Conservation (phyloP, 1,140 invertebrate genomes). For the Caenorhabditis inopinata region DNA sequence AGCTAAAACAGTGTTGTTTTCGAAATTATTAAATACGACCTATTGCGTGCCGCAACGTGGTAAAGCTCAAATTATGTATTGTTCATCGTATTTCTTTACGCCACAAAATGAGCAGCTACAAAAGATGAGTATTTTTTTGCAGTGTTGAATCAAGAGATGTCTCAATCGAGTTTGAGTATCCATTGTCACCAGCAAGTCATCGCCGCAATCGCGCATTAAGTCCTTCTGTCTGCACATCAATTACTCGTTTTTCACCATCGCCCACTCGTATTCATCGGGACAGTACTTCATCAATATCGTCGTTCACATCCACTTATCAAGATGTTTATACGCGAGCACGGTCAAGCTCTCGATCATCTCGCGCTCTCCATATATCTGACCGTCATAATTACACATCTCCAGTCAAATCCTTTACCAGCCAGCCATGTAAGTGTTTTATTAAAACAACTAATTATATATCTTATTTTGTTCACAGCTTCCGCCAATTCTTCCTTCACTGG, state of each 20-base stretch:
- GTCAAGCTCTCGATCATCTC: neutral
- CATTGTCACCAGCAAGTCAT: neutral
- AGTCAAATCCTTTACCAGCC: neutral
- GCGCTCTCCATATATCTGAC: neutral
- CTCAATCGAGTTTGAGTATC: neutral
- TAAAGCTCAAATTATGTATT: no score
- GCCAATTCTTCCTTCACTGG: slow-evolving; percentile 16
- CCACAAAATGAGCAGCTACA: no score
- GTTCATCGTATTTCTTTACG: no score
- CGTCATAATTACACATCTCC: neutral
- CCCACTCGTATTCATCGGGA: neutral
- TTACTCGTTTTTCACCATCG: no score
- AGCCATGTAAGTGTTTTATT: neutral
- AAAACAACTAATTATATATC: no score
- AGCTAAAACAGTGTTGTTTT: no score
- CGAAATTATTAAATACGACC: no score
- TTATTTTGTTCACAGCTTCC: no score
- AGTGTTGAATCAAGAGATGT: neutral
- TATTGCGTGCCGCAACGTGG: no score
- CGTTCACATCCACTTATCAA: slow-evolving; percentile 6
- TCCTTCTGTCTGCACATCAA: neutral
- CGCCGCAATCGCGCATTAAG: neutral
- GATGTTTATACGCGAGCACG: neutral
- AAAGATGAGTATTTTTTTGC: neutral
- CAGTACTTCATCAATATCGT: neutral